Percentiles rank a stretch among this genome's conserved stretches.
Evolutionary conservation across 2,888 invertebrate genomes (phyloP).

Genomic region (Liopterus haemorrhoidalis): DNA sequence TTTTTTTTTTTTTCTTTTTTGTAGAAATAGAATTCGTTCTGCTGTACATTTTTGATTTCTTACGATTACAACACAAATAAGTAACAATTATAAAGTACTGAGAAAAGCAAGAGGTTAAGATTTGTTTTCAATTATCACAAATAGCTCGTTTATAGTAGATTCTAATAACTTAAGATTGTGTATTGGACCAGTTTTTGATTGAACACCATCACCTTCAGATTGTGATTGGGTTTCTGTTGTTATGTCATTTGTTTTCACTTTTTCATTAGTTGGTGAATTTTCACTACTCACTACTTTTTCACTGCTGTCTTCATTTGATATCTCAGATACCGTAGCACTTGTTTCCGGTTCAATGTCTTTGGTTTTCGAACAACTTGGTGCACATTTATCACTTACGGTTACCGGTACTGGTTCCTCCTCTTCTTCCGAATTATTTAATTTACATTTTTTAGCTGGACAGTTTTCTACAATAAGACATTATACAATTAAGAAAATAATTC

Average conservation of each 20-base stretch:
- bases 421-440: conserved; percentile 8
- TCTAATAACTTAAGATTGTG: conserved; percentile 41
- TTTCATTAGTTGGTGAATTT: conserved; percentile 38
- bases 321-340: conserved; percentile 22
- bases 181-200: too few relatives aligned
- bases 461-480: too few relatives aligned
- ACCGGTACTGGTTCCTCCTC: conserved; percentile 10
- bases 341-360: conserved; percentile 23
- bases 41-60: too few relatives aligned
- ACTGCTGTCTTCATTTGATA: conserved; percentile 27
- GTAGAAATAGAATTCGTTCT: too few relatives aligned
- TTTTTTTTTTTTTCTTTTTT: too few relatives aligned
- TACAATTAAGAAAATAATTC: too few relatives aligned
- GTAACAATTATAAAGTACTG: too few relatives aligned
- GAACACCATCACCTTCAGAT: conserved; percentile 26
- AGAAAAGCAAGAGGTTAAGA: conserved; percentile 37
- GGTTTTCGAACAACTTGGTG: conserved; percentile 20
- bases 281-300: conserved; percentile 40
- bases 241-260: conserved; percentile 37
- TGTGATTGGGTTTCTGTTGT: conserved; percentile 20
- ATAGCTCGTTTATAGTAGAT: conserved; percentile 43
- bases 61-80: too few relatives aligned
- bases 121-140: conserved; percentile 43
- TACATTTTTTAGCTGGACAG: too few relatives aligned
- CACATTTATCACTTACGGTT: conserved; percentile 13